Evolutionary conservation across 2,797 vertebrate species (phyloP), one percentile per base, ranked within the genome.

Genomic region (Eupleurogrammus muticus): DNA sequence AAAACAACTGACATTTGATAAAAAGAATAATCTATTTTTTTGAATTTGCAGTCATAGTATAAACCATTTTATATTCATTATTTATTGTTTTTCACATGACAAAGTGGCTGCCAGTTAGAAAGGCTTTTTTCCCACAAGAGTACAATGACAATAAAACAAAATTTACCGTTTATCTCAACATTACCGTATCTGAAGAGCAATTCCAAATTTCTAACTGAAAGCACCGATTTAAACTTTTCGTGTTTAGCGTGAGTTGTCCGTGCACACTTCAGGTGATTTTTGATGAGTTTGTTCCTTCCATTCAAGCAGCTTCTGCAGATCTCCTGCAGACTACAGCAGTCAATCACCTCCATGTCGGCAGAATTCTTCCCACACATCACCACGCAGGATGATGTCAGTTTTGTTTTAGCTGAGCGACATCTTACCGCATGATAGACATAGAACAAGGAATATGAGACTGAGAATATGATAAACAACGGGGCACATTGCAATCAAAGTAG

Each of bases 21-120:
- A 28, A 28, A 6, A 3, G 6, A 28, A 28, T 28, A 28, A n/a
- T n/a, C n/a, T 28, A 28, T 3, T 6, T 28, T 28, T 28, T 28
- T 3, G 28, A 28, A 28, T 28, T 28, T 28, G 28, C 3, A 6
- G 28, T 6, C 28, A 28, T 28, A 28, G 3, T 28, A 3, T 28
- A 6, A 28, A 28, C 28, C 28, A 28, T 28, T 28, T 28, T 28
- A 6, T 28, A 28, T 28, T 28, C 28, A 28, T 28, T 28, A 28
- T 28, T 28, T 28, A 6, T 28, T 28, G 28, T 28, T 28, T 28
- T 28, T 28, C 28, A 28, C 28, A 3, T 28, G 28, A 63, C 55
- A 64, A 62, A 60, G 64, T 9, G 69, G 83, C 78, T 72, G 36
- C 48, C 53, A 65, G 61, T 74, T 38, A 54, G 10, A 17, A n/a